phyloP scores from a whole-genome alignment of 2,888 invertebrate species.

The Trachelus iudaicus region DNA sequence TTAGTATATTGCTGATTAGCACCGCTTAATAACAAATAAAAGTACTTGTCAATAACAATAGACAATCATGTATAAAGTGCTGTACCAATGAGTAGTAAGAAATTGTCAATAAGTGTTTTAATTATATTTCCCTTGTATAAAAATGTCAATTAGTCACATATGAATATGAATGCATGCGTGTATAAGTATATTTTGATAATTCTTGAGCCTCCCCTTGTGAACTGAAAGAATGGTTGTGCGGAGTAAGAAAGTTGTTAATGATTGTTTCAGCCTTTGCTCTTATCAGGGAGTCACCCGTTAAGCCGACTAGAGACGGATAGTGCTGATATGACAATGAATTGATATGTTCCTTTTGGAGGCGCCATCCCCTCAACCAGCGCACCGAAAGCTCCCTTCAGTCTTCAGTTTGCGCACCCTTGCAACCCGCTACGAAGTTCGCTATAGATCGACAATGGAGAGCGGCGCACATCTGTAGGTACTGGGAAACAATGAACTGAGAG shows the following conservation, averaged over 20 bases:
- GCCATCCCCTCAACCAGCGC: slow-evolving; percentile 21
- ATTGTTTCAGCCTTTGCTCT: not conserved
- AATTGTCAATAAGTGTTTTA: not conserved
- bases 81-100: not conserved
- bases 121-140: not conserved
- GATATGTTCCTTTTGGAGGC: slow-evolving; percentile 51
- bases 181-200: not conserved
- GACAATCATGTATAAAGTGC: not conserved
- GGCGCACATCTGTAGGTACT: slow-evolving; percentile 60
- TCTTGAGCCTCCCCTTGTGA: too few species aligned
- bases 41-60: not conserved
- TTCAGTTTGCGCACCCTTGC: slow-evolving; percentile 15
- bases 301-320: slow-evolving; percentile 33
- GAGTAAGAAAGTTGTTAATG: not conserved
- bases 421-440: slow-evolving; percentile 30
- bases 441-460: slow-evolving; percentile 51
- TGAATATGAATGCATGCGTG: not conserved
- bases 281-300: slow-evolving; percentile 31
- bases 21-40: not conserved
- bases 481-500: slow-evolving; percentile 62
- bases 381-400: slow-evolving; percentile 10
- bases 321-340: slow-evolving; percentile 52
- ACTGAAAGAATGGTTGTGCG: not conserved
- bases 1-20: not conserved
- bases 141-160: not conserved